A percentile compares a stretch with the other conserved stretches of the same genome.
phyloP scores from a whole-genome alignment of 2,113 vertebrate genomes.

The Shinisaurus crocodilurus region DNA sequence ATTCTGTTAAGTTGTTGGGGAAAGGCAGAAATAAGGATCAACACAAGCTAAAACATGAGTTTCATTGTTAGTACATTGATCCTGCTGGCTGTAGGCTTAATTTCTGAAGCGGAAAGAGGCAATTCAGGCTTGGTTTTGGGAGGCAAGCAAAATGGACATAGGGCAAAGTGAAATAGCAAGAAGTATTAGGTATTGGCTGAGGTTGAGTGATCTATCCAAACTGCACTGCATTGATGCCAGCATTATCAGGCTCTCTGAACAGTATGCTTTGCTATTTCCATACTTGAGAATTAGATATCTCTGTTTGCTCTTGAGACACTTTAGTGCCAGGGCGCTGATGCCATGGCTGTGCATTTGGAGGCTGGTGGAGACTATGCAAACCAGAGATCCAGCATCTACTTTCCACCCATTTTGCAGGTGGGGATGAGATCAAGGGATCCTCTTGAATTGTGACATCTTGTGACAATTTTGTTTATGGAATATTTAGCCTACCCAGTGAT shows the following conservation, averaged over 20 bases:
- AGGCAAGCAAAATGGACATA: background rate
- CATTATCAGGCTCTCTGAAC: background rate
- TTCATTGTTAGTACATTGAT: background rate
- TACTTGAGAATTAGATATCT: background rate
- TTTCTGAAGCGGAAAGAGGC: background rate
- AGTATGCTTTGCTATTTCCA: background rate
- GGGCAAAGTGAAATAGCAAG: background rate
- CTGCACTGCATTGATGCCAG: too few species aligned
- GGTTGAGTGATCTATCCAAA: background rate
- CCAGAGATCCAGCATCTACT: fast-evolving
- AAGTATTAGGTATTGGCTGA: background rate
- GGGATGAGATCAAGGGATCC: slow-evolving; percentile 25
- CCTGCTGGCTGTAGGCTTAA: background rate
- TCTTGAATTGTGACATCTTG: slow-evolving; percentile 18
- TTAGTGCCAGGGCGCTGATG: background rate
- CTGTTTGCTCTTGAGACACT: background rate
- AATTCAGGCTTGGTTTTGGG: background rate
- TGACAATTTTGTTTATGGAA: slow-evolving; percentile 54
- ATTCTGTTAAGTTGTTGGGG: fast-evolving
- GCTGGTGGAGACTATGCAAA: fast-evolving
- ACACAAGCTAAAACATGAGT: background rate
- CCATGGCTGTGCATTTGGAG: background rate
- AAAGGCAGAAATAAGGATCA: background rate
- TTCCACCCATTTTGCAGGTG: slow-evolving; percentile 16
- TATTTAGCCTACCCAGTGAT: slow-evolving; percentile 59